These are phyloP conservation scores for Alces alces DNA, from an alignment of 2,113 vertebrate genomes.

Conservation along the genomic window DNA sequence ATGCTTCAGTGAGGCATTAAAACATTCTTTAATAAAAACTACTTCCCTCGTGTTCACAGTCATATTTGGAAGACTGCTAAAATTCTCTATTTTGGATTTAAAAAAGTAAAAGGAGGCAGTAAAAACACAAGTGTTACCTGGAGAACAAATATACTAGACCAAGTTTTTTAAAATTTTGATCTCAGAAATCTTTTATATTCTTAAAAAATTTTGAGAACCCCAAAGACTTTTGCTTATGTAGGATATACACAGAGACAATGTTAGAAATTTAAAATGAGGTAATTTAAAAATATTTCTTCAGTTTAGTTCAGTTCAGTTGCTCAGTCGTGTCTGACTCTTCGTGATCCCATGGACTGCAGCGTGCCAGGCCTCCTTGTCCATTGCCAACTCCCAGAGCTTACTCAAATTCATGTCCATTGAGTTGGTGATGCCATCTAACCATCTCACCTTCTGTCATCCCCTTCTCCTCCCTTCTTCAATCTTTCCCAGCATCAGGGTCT, in stretches of 20 bases:
- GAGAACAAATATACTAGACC: not conserved
- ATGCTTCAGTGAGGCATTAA: not conserved
- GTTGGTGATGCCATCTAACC: not conserved
- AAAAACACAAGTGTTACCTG: not conserved
- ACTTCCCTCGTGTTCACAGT: not conserved
- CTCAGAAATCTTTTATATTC: not conserved
- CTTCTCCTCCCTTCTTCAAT: not conserved
- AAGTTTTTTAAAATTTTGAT: not conserved
- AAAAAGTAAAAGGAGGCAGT: not conserved
- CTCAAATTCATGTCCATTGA: not conserved
- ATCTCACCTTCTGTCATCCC: not conserved
- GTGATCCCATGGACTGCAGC: not conserved
- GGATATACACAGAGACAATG: not conserved
- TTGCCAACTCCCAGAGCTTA: not conserved
- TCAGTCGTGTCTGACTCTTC: not conserved
- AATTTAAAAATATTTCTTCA: not conserved
- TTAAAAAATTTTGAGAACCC: not conserved
- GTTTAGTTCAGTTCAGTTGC: not conserved
- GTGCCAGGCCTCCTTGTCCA: not conserved
- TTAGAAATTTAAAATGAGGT: not conserved
- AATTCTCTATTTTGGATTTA: not conserved
- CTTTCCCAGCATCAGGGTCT: not conserved
- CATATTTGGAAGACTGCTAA: not conserved
- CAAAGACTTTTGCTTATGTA: not conserved
- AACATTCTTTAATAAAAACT: not conserved